phyloP scores from a whole-genome alignment of 1,140 invertebrate genomes.

The Dolichoris vasculosae region DNA sequence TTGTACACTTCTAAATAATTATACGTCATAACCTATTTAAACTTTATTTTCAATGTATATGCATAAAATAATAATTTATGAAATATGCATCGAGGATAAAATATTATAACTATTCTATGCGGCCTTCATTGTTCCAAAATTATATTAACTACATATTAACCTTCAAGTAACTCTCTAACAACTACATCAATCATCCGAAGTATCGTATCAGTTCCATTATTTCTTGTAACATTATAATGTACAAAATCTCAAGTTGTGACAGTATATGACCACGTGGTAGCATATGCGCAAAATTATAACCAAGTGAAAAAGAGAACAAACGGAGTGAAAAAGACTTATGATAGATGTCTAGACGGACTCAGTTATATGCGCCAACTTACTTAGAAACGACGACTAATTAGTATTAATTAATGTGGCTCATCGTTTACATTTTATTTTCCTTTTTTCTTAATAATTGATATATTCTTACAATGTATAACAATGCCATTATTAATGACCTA shows the following conservation, averaged over 20 bases:
- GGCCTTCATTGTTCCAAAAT: background rate
- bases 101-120: background rate
- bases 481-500: background rate
- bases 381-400: conserved; percentile 24
- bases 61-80: background rate
- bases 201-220: conserved; percentile 1
- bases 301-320: background rate
- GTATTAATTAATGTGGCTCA: conserved; percentile 33
- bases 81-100: too few species aligned
- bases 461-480: background rate
- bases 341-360: conserved; percentile 38
- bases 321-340: background rate
- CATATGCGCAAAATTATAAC: conserved; percentile 16
- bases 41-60: background rate
- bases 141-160: background rate
- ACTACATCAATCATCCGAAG: background rate
- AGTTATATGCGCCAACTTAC: conserved; percentile 18
- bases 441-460: background rate
- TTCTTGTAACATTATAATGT: conserved; percentile 5
- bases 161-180: background rate
- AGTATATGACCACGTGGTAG: background rate
- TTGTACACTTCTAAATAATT: too few species aligned
- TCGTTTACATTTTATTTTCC: conserved; percentile 40
- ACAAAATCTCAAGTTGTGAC: background rate
- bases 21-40: background rate